Conservation (phyloP, 2,797 vertebrate species). For the Ctenochaetus hawaiiensis region DNA sequence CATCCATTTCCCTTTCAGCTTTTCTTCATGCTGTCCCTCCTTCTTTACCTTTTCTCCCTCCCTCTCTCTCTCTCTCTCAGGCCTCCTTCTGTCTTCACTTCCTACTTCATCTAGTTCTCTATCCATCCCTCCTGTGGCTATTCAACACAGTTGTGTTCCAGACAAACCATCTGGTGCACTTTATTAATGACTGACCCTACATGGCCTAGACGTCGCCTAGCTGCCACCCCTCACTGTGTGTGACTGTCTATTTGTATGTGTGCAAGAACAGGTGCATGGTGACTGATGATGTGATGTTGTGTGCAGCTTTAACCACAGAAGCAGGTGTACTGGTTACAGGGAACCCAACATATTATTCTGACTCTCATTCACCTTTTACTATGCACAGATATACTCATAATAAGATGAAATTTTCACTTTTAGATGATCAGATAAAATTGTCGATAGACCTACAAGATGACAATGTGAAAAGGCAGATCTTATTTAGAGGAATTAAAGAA, state of each 20-base stretch:
- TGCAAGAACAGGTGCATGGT: conserved; percentile 72
- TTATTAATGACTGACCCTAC: conserved; percentile 85
- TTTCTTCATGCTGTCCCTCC: conserved; percentile 10
- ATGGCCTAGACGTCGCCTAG: conserved; percentile 71
- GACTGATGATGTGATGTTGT: conserved; percentile 74
- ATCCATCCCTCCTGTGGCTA: conserved; percentile 79
- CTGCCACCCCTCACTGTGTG: conserved; percentile 68
- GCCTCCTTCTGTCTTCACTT: conserved; percentile 47
- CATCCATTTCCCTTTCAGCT: conserved; percentile 31
- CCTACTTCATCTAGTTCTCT: conserved; percentile 61
- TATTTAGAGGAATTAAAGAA: neutral
- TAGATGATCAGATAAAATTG: neutral
- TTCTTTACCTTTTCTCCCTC: neutral
- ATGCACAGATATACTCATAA: neutral
- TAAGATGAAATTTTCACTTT: conserved; percentile 2
- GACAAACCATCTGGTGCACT: conserved; percentile 85
- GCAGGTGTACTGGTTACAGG: conserved; percentile 63
- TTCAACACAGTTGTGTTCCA: conserved; percentile 82
- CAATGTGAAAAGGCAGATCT: neutral
- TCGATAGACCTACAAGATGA: neutral
- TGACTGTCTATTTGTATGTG: conserved; percentile 38
- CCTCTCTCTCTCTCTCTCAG: conserved; percentile 25
- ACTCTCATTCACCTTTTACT: conserved; percentile 32
- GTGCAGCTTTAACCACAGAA: conserved; percentile 66
- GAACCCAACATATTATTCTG: conserved; percentile 39